Percentiles rank a stretch among this genome's conserved stretches.
These are phyloP conservation scores for Heliopora coerulea DNA, from an alignment of 92 coral and sea anemone species.

Conservation along the genomic window DNA sequence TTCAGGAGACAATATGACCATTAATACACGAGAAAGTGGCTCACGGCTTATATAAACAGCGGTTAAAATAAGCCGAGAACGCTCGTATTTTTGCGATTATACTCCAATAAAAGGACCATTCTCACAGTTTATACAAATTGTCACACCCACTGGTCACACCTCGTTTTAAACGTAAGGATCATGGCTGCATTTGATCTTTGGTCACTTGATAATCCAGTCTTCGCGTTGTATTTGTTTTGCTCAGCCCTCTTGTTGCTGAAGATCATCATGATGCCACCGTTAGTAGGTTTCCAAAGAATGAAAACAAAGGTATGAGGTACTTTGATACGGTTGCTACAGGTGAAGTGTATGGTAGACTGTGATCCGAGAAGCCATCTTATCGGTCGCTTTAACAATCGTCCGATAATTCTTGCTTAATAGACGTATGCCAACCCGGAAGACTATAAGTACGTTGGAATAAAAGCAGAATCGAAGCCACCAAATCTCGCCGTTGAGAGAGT, in stretches of 20 bases:
- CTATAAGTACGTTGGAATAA: conserved; percentile 38
- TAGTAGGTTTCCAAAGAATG: conserved; percentile 14
- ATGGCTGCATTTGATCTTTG: conserved; percentile 37
- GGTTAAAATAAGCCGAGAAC: no score
- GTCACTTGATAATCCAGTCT: conserved; percentile 51
- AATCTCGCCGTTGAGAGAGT: conserved; percentile 66
- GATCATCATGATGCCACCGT: conserved; percentile 16
- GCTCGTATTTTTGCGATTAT: no score
- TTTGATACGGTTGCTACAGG: neutral
- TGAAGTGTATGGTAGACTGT: neutral
- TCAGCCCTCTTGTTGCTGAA: conserved; percentile 43
- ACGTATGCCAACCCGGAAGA: conserved; percentile 49
- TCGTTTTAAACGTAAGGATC: no score
- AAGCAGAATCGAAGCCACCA: conserved; percentile 28
- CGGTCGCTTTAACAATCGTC: neutral
- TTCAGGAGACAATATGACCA: no score
- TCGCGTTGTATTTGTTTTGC: conserved; percentile 44
- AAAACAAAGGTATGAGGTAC: conserved; percentile 37
- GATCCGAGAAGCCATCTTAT: neutral
- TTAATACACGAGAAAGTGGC: no score
- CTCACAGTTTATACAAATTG: no score
- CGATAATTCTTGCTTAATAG: no score
- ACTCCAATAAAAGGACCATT: no score
- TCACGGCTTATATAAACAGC: no score
- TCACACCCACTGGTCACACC: no score